Evolutionary conservation across 2,888 invertebrate species (phyloP).

Genomic region (Tenthredo distinguenda): DNA sequence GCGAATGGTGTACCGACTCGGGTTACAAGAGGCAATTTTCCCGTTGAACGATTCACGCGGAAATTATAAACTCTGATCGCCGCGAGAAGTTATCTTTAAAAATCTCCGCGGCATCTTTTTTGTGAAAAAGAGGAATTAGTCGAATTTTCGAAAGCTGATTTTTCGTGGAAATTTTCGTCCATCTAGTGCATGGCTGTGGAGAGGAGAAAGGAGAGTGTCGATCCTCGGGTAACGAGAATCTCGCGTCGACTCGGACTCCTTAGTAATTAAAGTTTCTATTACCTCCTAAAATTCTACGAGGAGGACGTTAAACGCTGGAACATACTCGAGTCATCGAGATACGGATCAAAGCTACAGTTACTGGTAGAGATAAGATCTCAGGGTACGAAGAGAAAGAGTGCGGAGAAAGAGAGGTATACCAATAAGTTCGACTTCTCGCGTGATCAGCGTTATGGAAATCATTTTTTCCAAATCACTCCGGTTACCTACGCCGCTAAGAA

Average conservation of each 20-base stretch:
- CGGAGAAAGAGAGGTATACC: background rate
- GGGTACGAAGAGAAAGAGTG: background rate
- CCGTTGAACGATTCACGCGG: background rate
- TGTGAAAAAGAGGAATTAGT: background rate
- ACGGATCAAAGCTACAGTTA: slow-evolving; percentile 24
- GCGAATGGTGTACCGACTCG: background rate
- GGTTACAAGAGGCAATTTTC: background rate
- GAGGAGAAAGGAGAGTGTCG: slow-evolving; percentile 26
- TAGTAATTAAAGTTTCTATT: slow-evolving; percentile 39
- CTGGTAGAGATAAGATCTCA: slow-evolving; percentile 60
- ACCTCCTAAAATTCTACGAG: slow-evolving; percentile 5
- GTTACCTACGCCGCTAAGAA: background rate
- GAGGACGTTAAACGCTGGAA: background rate
- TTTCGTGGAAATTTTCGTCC: background rate
- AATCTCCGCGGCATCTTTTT: background rate
- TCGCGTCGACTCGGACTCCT: background rate
- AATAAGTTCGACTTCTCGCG: background rate
- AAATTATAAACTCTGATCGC: background rate
- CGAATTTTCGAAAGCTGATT: background rate
- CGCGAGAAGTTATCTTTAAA: background rate
- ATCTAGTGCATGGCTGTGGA: too few species aligned
- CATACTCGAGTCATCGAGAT: background rate
- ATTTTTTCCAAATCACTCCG: background rate
- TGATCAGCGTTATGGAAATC: background rate
- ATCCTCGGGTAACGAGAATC: background rate